Percentiles rank a stretch among this genome's conserved stretches.
Conservation (phyloP, 2,888 invertebrate genomes). For the Drosophila paranaensis region DNA sequence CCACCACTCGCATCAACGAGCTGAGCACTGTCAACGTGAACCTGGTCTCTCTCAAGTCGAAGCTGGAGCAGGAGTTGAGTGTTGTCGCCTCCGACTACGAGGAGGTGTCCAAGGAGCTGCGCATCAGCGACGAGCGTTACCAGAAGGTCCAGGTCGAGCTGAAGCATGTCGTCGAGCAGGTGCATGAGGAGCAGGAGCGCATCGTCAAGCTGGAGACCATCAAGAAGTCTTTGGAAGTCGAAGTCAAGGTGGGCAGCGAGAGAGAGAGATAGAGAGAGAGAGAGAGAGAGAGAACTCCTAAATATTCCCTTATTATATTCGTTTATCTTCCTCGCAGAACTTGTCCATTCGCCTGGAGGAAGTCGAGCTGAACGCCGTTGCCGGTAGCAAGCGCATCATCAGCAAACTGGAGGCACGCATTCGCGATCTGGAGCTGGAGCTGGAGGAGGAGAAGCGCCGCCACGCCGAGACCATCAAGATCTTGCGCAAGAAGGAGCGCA, state of each 20-base stretch:
- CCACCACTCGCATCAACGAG: constrained; percentile 96
- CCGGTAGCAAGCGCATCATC: constrained; percentile 98
- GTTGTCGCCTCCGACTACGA: constrained; percentile 98
- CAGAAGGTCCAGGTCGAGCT: constrained; percentile 96
- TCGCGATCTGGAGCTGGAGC: constrained; percentile 96
- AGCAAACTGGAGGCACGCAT: constrained; percentile 98
- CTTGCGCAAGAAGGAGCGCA: constrained; percentile 98
- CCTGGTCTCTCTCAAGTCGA: constrained; percentile 96
- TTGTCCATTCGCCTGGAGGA: constrained; percentile 96
- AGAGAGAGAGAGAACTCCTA: no score
- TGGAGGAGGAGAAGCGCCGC: constrained; percentile 98
- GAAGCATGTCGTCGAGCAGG: constrained; percentile 96
- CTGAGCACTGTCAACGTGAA: constrained; percentile 97
- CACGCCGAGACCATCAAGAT: constrained; percentile 99
- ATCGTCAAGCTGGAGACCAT: constrained; percentile 98
- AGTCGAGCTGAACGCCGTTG: constrained; percentile 98
- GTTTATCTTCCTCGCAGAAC: constrained; percentile 86
- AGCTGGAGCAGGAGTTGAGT: constrained; percentile 96
- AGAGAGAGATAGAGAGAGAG: no score
- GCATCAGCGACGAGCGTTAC: constrained; percentile 96
- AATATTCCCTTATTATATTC: not conserved
- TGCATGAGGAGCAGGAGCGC: constrained; percentile 98
- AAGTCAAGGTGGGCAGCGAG: constrained; percentile 90
- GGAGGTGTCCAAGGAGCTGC: constrained; percentile 98
- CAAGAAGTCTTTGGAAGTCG: constrained; percentile 98